Percentiles rank a stretch among this genome's conserved stretches.
phyloP scores from a whole-genome alignment of 2,113 vertebrate species.

The Peromyscus polionotus region DNA sequence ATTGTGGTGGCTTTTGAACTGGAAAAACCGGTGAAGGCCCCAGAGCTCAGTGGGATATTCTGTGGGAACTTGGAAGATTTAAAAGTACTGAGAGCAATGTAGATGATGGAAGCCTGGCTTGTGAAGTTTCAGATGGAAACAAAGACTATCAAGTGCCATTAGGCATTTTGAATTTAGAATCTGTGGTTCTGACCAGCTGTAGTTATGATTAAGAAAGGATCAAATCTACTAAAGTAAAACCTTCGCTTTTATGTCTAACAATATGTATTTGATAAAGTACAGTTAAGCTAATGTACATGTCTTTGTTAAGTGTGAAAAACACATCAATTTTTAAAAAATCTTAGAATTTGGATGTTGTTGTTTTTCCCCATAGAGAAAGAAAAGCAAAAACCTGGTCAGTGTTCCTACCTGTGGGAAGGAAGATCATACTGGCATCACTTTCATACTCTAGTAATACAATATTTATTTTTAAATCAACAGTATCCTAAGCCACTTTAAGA shows the following conservation, averaged over 20 bases:
- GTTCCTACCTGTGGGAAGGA: not conserved
- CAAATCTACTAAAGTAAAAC: not conserved
- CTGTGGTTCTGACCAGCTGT: not conserved
- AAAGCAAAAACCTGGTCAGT: slow-evolving; percentile 16
- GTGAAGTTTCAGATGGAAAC: not conserved
- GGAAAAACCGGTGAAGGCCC: not conserved
- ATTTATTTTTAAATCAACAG: not conserved
- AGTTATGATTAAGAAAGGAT: not conserved
- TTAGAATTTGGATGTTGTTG: not conserved
- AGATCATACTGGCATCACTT: not conserved
- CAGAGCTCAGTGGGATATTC: not conserved
- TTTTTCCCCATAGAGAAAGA: slow-evolving; percentile 30
- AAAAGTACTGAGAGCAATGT: not conserved
- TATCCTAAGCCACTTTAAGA: not conserved
- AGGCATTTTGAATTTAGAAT: not conserved
- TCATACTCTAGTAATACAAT: not conserved
- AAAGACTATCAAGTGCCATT: not conserved
- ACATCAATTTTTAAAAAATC: not conserved
- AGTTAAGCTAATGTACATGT: not conserved
- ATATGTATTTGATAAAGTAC: not conserved
- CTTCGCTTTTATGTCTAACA: not conserved
- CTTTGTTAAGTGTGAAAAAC: not conserved
- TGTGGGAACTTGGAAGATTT: not conserved
- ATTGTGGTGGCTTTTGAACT: not conserved
- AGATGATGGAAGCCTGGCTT: not conserved